Conservation (phyloP, 2,888 invertebrate species). For the Clistopyga incitator region DNA sequence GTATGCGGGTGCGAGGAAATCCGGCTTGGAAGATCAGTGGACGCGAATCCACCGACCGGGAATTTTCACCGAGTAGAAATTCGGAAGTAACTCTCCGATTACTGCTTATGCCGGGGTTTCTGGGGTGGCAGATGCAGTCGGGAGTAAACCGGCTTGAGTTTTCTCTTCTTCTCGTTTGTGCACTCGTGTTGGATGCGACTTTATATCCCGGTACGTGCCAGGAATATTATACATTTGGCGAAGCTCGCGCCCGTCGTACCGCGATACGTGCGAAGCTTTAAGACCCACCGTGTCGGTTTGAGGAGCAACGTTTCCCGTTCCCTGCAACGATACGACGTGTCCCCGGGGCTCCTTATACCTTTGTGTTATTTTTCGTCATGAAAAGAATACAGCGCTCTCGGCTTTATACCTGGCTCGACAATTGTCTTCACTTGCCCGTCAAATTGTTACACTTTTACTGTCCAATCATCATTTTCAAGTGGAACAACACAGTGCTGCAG, state of each 20-base stretch:
- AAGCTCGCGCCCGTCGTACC: neutral
- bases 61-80: conserved; percentile 46
- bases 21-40: neutral
- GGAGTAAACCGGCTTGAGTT: conserved; percentile 33
- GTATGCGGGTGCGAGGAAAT: conserved; percentile 23
- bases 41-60: conserved; percentile 27
- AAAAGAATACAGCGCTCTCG: neutral
- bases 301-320: neutral
- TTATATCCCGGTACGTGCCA: conserved; percentile 60
- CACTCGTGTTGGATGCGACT: conserved; percentile 48
- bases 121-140: conserved; percentile 51
- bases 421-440: neutral
- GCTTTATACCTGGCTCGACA: neutral
- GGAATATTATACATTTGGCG: conserved; percentile 38
- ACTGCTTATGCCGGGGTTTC: conserved; percentile 20
- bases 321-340: conserved; percentile 4
- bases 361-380: neutral
- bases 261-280: conserved; percentile 25
- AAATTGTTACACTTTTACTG: conserved; percentile 3
- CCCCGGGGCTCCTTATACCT: neutral
- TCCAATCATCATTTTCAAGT: neutral
- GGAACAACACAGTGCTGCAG: neutral
- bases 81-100: conserved; percentile 66
- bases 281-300: neutral
- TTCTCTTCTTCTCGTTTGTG: conserved; percentile 59